Conservation (phyloP, 2,888 invertebrate species). For the Alentia gelatinosa region DNA sequence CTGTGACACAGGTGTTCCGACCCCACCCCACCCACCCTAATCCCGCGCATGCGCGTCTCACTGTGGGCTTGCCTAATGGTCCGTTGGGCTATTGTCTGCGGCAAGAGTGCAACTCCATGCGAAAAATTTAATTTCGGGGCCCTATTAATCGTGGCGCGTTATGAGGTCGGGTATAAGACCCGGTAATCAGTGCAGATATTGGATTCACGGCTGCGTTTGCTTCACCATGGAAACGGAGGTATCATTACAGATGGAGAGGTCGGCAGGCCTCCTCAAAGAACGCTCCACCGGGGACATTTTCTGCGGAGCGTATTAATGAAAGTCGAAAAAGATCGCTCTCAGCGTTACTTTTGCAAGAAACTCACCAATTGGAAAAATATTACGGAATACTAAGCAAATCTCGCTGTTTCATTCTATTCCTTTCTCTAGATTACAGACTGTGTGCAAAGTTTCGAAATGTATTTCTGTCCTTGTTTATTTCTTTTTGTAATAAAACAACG, state of each 20-base stretch:
- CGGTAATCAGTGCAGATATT: conserved; percentile 25
- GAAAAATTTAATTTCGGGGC: background rate
- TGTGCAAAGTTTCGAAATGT: too few relatives aligned
- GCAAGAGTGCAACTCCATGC: background rate
- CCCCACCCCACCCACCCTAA: background rate
- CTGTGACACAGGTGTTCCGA: background rate
- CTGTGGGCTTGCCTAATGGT: background rate
- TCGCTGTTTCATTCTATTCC: too few relatives aligned
- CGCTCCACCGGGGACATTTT: background rate
- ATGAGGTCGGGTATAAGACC: background rate
- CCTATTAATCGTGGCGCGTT: conserved; percentile 3
- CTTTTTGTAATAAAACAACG: too few relatives aligned
- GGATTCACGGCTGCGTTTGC: background rate
- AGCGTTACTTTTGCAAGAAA: too few relatives aligned
- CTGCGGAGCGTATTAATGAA: conserved; percentile 19
- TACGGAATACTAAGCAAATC: too few relatives aligned
- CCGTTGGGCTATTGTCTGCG: background rate
- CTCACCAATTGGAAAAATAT: too few relatives aligned
- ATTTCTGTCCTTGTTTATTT: too few relatives aligned
- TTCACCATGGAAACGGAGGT: conserved; percentile 9
- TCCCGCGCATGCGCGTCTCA: background rate
- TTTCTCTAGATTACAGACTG: too few relatives aligned
- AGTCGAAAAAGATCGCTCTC: background rate
- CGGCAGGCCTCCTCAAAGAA: background rate
- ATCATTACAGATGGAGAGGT: background rate